Base-by-base conservation (phyloP, 2,797 vertebrate genomes). In the Acanthurus lineatus region DNA sequence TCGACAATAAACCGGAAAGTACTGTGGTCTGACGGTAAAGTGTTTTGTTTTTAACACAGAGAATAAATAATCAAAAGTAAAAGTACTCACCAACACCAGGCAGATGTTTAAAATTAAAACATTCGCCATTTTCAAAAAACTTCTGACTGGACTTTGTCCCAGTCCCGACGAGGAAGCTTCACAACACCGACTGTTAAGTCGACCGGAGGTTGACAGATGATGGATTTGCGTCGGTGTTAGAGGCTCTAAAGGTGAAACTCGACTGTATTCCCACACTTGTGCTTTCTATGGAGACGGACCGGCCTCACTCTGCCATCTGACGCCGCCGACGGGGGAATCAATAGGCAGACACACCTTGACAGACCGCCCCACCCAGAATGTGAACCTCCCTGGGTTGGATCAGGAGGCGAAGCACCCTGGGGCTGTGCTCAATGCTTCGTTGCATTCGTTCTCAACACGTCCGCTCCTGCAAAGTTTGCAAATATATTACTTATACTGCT, bases 41-140 rank as follows among this genome's bases (percentile, higher is more conserved):
- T 22, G 12, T 14, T 9, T 1, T 15, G 1, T 2, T 17, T 57
- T 57, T 1, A 15, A 22, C 9, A 22, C 20, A 45, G 19, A 17
- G n/a, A 3, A 66, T 22, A 14, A 0, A 42, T 1, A 3, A 20
- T 28, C 0, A 32, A 38, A 56, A 35, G 1, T 14, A 8, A 6
- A 44, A 6, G 2, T 0, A 87, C 93, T 91, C 74, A 94, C 92
- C 92, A 86, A n/a, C 44, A 82, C 2, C 19, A 86, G 35, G 38
- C 52, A 83, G 14, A 91, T 9, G 67, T n/a, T n/a, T 20, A 82
- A 61, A 67, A 86, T 16, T 1, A 87, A 63, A 76, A 63, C 32
- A 0, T 60, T 89, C 51, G 83, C 76, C 92, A 94, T 93, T 59
- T 79, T 70, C 2, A 12, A 3, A 8, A 73, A 28, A 7, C 28